Conservation (phyloP, 2,797 vertebrate genomes). For the Anabacerthia variegaticeps region DNA sequence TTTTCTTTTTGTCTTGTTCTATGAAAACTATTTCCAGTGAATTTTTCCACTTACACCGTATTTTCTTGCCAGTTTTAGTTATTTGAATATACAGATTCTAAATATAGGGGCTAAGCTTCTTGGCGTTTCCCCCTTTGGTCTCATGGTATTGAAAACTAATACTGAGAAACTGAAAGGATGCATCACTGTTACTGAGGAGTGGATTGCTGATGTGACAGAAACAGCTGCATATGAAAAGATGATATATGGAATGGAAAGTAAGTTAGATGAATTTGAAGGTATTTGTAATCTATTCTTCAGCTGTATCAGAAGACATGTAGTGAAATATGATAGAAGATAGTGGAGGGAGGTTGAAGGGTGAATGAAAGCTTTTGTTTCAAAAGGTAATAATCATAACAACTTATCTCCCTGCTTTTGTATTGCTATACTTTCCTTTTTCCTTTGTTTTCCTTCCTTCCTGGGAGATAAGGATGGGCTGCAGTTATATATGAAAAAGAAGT, state of each 20-base stretch:
- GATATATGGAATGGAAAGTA: conserved; percentile 60
- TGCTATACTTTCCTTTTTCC: neutral
- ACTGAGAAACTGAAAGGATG: neutral
- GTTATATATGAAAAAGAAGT: neutral
- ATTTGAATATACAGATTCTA: neutral
- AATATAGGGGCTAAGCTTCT: neutral
- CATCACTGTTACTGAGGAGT: neutral
- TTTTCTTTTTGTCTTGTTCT: neutral
- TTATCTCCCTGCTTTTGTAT: conserved; percentile 8
- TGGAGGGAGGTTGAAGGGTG: conserved; percentile 33
- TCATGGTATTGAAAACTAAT: neutral
- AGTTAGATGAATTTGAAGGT: conserved; percentile 61
- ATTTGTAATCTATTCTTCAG: conserved; percentile 54
- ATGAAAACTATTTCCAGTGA: neutral
- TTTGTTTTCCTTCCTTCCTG: neutral
- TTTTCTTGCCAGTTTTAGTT: neutral
- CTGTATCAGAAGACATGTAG: conserved; percentile 29
- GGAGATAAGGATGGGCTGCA: neutral
- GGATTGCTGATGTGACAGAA: conserved; percentile 38
- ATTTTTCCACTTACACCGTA: neutral
- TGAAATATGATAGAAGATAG: conserved; percentile 55
- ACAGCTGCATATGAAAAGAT: conserved; percentile 24
- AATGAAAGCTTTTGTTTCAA: conserved; percentile 64
- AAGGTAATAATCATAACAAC: conserved; percentile 60
- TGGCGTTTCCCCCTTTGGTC: neutral